A percentile compares a stretch with the other conserved stretches of the same genome.
Conservation (phyloP, 2,797 vertebrate genomes). For the Clarias fuscus region DNA sequence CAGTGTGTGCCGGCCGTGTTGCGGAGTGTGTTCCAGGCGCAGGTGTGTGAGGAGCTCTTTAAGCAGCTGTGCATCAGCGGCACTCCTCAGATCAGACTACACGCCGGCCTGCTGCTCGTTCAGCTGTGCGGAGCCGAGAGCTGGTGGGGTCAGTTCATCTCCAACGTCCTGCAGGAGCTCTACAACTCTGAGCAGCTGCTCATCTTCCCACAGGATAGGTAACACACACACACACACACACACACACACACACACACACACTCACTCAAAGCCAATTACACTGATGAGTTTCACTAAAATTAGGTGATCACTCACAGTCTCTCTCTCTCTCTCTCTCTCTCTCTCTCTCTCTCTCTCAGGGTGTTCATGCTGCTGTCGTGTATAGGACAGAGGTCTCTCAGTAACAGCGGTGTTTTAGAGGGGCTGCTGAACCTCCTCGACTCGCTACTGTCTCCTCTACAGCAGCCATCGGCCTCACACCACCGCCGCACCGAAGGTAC, state of each 20-base stretch:
- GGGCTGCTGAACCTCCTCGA: constrained; percentile 95
- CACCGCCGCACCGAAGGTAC: constrained; percentile 89
- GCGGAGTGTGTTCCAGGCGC: constrained; percentile 93
- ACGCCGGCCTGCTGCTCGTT: constrained; percentile 93
- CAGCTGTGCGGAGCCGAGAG: constrained; percentile 95
- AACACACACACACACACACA: constrained; percentile 37
- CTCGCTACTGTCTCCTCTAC: constrained; percentile 89
- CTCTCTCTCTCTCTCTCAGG: constrained; percentile 64
- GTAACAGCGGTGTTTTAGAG: constrained; percentile 97
- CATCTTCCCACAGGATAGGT: constrained; percentile 99
- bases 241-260: background rate
- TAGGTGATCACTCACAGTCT: background rate
- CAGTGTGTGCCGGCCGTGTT: constrained; percentile 94
- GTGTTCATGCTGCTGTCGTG: constrained; percentile 99
- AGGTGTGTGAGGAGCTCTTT: constrained; percentile 97
- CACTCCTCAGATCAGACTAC: constrained; percentile 94
- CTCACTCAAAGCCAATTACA: background rate
- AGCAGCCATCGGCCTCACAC: constrained; percentile 78
- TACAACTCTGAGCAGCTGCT: constrained; percentile 98
- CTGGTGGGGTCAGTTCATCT: constrained; percentile 99
- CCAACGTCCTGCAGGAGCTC: constrained; percentile 96
- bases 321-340: background rate
- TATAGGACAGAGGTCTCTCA: constrained; percentile 96
- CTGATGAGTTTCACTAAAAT: background rate
- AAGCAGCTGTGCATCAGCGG: constrained; percentile 98